phyloP scores from a whole-genome alignment of 2,888 invertebrate species.

The Drosophila heteroneura region DNA sequence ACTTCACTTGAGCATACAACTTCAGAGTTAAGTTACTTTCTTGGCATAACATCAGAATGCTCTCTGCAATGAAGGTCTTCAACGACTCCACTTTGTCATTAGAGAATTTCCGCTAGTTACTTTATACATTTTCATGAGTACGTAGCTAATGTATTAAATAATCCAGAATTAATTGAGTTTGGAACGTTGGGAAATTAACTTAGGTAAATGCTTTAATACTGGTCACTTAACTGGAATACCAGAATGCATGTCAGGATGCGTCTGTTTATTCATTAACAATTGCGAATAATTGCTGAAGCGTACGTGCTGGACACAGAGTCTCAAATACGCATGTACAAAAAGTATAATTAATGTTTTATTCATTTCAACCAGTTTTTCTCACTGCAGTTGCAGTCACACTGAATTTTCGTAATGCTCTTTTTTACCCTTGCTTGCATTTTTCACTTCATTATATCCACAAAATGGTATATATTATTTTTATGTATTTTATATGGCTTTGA shows the following conservation, averaged over 20 bases:
- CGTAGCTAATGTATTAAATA: conserved; percentile 36
- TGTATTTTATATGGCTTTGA: conserved; percentile 3
- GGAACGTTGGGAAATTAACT: conserved; percentile 47
- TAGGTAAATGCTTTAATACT: conserved; percentile 27
- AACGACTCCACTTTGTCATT: background rate
- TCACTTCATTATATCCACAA: conserved; percentile 49
- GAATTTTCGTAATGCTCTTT: conserved; percentile 15
- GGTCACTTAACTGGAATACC: background rate
- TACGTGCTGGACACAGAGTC: conserved; percentile 3
- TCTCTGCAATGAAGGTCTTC: background rate
- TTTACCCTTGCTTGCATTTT: conserved; percentile 20
- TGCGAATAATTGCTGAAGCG: conserved; percentile 27
- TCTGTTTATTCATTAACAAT: conserved; percentile 35
- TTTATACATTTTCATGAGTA: conserved; percentile 17
- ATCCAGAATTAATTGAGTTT: conserved; percentile 57
- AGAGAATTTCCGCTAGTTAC: conserved; percentile 12
- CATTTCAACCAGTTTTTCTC: conserved; percentile 15
- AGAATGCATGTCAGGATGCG: background rate
- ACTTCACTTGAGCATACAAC: background rate
- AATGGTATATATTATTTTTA: conserved; percentile 14
- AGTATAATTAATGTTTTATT: conserved; percentile 33
- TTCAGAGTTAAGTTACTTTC: background rate
- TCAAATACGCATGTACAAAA: conserved; percentile 24
- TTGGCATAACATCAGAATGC: background rate
- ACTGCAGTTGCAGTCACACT: conserved; percentile 10